A percentile compares a stretch with the other conserved stretches of the same genome.
phyloP scores from a whole-genome alignment of 2,888 invertebrate species.

The Antitype chi region DNA sequence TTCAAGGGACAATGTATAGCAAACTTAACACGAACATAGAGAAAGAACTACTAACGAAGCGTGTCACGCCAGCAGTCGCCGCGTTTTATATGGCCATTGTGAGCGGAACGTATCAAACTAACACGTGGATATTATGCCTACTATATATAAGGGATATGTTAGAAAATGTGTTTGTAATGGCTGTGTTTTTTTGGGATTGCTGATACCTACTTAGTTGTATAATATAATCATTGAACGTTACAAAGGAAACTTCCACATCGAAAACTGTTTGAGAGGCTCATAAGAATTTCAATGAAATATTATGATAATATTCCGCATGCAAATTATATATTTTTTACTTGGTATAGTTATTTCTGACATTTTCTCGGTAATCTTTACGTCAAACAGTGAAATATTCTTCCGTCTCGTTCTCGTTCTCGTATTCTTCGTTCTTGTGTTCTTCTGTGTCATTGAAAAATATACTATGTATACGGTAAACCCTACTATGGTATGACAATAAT shows the following conservation, averaged over 20 bases:
- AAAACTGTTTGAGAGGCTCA: not conserved
- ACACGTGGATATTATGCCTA: constrained; percentile 73
- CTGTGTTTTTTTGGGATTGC: not conserved
- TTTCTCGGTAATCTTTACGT: not conserved
- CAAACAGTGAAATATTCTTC: not conserved
- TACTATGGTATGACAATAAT: not conserved
- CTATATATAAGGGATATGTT: constrained; percentile 21
- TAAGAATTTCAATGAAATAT: not conserved
- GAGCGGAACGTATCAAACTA: constrained; percentile 67
- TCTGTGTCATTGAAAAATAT: not conserved
- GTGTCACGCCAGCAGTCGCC: constrained; percentile 76
- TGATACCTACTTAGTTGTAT: not conserved
- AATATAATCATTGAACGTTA: not conserved
- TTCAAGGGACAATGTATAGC: constrained; percentile 38
- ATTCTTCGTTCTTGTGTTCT: no score
- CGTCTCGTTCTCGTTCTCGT: no score
- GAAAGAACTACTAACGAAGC: constrained; percentile 80
- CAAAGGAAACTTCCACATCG: no score
- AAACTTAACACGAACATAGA: constrained; percentile 65
- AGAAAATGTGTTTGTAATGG: constrained; percentile 36
- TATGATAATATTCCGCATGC: not conserved
- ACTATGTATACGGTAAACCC: not conserved
- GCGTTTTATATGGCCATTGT: constrained; percentile 78
- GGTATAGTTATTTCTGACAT: not conserved
- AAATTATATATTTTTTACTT: not conserved